A percentile compares a stretch with the other conserved stretches of the same genome.
Evolutionary conservation across 2,797 vertebrate species (phyloP).

Genomic region (Gymnothorax reevesii): DNA sequence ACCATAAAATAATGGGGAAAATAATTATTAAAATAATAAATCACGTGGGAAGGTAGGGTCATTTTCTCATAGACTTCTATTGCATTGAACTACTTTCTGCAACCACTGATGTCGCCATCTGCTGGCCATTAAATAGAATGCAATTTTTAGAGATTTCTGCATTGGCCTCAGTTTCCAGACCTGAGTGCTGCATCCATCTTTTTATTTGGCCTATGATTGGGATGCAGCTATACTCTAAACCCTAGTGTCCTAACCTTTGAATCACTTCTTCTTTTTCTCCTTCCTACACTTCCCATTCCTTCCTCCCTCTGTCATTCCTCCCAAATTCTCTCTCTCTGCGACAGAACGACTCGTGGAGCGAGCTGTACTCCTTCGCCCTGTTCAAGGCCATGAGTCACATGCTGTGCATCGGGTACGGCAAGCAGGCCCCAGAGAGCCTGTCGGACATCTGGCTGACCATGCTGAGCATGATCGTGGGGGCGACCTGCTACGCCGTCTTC

Average conservation of each 20-base stretch:
- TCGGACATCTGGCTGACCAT: constrained; percentile 96
- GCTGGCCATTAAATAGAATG: no score
- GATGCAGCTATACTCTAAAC: neutral
- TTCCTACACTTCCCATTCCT: neutral
- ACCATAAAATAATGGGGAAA: no score
- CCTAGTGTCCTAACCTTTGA: neutral
- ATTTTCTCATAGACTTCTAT: no score
- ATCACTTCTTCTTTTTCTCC: neutral
- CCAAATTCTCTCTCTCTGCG: constrained; percentile 25
- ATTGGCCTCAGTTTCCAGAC: no score
- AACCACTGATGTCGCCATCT: no score
- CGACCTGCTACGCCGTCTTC: constrained; percentile 95
- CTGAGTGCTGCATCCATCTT: no score
- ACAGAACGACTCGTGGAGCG: constrained; percentile 95
- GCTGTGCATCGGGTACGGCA: constrained; percentile 93
- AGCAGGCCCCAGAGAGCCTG: constrained; percentile 91
- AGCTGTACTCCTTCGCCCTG: constrained; percentile 92
- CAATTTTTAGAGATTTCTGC: no score
- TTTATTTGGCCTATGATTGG: no score
- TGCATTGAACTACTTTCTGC: no score
- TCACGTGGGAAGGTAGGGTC: no score
- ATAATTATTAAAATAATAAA: no score
- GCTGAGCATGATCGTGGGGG: constrained; percentile 97
- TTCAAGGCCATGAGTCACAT: constrained; percentile 99
- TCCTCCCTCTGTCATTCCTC: neutral